phyloP scores from a whole-genome alignment of 2,888 invertebrate species.

The Dryobotodes eremita region DNA sequence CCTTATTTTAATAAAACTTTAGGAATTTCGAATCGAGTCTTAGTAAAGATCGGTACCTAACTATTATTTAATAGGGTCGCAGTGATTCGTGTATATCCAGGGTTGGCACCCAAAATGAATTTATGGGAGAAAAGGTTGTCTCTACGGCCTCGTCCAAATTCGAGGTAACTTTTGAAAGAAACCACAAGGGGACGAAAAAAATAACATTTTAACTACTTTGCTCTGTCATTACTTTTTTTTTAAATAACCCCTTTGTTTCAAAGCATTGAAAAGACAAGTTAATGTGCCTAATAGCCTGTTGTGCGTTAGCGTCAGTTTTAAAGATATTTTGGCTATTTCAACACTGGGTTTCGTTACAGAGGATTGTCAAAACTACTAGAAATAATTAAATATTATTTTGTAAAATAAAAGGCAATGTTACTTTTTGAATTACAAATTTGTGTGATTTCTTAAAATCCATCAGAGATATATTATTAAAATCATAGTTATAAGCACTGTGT shows the following conservation, averaged over 20 bases:
- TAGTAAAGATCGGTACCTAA: constrained; percentile 11
- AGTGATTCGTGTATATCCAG: constrained; percentile 55
- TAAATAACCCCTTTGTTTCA: constrained; percentile 40
- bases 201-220: constrained; percentile 66
- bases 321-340: constrained; percentile 14
- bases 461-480: neutral
- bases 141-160: constrained; percentile 66
- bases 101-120: constrained; percentile 80
- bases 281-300: constrained; percentile 28
- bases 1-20: neutral
- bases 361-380: neutral
- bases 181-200: constrained; percentile 27
- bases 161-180: constrained; percentile 55
- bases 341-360: neutral
- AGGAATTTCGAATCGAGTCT: constrained; percentile 1
- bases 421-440: too few relatives aligned
- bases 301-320: constrained; percentile 15
- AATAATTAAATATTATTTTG: neutral
- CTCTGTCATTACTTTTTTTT: constrained; percentile 53
- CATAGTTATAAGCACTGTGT: too few relatives aligned
- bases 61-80: constrained; percentile 52
- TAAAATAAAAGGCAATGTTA: neutral
- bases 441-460: too few relatives aligned
- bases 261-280: constrained; percentile 30
- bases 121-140: constrained; percentile 80